Percentiles rank a stretch among this genome's conserved stretches.
phyloP scores from a whole-genome alignment of 2,113 vertebrate species.

The Microtus montanus region DNA sequence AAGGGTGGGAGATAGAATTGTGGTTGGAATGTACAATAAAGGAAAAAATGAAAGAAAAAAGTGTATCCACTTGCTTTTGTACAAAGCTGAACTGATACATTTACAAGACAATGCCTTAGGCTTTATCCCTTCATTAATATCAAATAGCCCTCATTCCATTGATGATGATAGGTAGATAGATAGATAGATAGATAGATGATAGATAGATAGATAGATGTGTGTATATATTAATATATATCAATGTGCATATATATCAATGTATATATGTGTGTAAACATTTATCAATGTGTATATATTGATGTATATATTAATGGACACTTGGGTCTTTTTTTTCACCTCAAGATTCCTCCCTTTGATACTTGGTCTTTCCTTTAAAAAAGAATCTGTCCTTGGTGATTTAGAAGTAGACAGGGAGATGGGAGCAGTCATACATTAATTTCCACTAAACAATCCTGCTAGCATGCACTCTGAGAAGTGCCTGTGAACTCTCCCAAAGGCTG shows the following conservation, averaged over 20 bases:
- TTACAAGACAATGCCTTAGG: neutral
- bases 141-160: neutral
- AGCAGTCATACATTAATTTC: conserved; percentile 19
- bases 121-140: neutral
- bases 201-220: too few relatives aligned
- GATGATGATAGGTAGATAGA: too few relatives aligned
- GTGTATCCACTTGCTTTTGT: neutral
- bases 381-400: neutral
- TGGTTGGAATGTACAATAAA: too few relatives aligned
- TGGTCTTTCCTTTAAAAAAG: neutral
- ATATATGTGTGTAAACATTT: too few relatives aligned
- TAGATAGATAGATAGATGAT: too few relatives aligned
- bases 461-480: neutral
- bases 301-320: neutral
- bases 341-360: neutral
- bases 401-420: neutral
- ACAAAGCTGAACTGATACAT: neutral
- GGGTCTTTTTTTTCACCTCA: neutral
- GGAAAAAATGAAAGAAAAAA: neutral
- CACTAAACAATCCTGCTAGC: conserved; percentile 30
- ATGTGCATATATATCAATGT: too few relatives aligned
- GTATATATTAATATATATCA: too few relatives aligned
- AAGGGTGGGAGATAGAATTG: too few relatives aligned
- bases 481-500: neutral
- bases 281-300: too few relatives aligned